Evolutionary conservation across 2,888 invertebrate species (phyloP).

Genomic region (Sialis fuliginosa): DNA sequence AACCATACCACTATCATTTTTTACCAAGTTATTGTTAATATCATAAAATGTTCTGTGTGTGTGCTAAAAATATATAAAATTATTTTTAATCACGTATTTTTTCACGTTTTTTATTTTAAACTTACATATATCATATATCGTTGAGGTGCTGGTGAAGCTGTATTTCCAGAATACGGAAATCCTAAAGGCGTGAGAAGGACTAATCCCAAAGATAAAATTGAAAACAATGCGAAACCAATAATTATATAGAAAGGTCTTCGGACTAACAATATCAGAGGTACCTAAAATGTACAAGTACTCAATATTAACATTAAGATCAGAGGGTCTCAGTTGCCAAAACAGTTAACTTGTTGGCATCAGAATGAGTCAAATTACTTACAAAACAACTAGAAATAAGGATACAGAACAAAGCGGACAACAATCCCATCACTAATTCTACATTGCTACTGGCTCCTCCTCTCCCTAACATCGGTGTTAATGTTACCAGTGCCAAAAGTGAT

Average conservation of each 20-base stretch:
- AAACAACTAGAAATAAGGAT: constrained; percentile 23
- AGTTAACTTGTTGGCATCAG: not conserved
- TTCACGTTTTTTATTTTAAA: not conserved
- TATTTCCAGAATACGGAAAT: constrained; percentile 48
- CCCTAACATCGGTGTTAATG: constrained; percentile 26
- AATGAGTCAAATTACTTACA: constrained; percentile 14
- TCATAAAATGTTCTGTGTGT: constrained; percentile 13
- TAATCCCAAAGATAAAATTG: constrained; percentile 21
- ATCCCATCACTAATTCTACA: constrained; percentile 27
- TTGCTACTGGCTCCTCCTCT: constrained; percentile 26
- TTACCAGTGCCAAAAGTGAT: constrained; percentile 13
- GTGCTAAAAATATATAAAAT: constrained; percentile 7
- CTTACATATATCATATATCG: constrained; percentile 30
- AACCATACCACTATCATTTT: constrained; percentile 20
- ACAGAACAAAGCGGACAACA: constrained; percentile 21
- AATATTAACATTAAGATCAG: not conserved
- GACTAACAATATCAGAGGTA: constrained; percentile 16
- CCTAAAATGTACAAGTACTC: constrained; percentile 12
- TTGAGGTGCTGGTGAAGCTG: constrained; percentile 40
- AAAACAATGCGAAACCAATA: constrained; percentile 13
- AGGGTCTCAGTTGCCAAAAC: not conserved
- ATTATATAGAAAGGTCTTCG: constrained; percentile 15
- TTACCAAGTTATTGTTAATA: constrained; percentile 14
- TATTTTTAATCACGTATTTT: not conserved
- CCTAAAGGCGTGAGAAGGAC: constrained; percentile 44